Evolutionary conservation across 2,113 vertebrate species (phyloP).

Genomic region (Coptodon bakossiorum): DNA sequence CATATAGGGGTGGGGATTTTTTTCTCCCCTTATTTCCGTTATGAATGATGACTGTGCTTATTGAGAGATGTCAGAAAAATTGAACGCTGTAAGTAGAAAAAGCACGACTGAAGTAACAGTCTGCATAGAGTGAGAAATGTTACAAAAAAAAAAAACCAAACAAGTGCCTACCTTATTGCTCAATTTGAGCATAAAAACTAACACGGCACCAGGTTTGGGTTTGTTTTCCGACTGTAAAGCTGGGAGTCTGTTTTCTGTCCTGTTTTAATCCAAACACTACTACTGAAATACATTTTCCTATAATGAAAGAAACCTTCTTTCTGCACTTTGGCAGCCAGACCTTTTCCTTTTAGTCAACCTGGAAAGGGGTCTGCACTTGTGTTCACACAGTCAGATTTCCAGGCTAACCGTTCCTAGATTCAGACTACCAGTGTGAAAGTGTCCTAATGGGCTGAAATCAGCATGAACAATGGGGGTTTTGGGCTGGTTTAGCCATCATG

Average conservation of each 20-base stretch:
- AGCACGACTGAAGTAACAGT: background rate
- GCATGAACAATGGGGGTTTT: background rate
- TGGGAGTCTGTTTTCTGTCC: background rate
- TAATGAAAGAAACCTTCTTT: background rate
- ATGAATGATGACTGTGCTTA: background rate
- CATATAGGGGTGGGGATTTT: background rate
- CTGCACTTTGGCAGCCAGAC: background rate
- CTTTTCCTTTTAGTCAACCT: background rate
- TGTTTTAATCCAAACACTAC: background rate
- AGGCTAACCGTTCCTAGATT: background rate
- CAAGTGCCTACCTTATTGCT: background rate
- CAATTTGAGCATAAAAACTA: background rate
- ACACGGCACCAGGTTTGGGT: background rate
- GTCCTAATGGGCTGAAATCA: slow-evolving; percentile 26
- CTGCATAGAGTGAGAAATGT: background rate
- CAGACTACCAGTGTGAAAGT: slow-evolving; percentile 39
- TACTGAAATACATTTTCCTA: background rate
- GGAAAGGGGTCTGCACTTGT: background rate
- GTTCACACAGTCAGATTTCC: background rate
- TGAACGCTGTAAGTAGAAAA: background rate
- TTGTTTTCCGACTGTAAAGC: background rate
- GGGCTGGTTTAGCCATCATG: background rate
- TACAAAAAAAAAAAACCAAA: accelerated
- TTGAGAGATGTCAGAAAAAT: background rate
- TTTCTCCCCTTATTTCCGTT: background rate